Evolutionary conservation across 1,140 invertebrate genomes (phyloP), one percentile per base, ranked within the genome.

Genomic region (Saccostrea echinata): DNA sequence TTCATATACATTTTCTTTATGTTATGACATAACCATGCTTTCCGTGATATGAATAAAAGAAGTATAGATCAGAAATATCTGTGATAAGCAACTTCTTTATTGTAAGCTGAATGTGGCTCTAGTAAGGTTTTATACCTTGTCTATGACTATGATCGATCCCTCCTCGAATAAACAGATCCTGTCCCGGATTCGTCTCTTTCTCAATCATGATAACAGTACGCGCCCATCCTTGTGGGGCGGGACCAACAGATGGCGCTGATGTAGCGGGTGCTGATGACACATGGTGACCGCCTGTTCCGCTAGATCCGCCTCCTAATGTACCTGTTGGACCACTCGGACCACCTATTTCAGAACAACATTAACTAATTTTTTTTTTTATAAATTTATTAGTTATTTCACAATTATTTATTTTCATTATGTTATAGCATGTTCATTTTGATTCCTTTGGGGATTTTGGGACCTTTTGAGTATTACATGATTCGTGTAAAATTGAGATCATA

Each of bases 81-180:
- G 43, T 6, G 9, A 43, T 9, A 43, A 43, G 43, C 43, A 8
- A 43, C 43, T 43, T 43, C 43, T 8, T 43, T 43, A 43, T 43
- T 43, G 43, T 8, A 43, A 43, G 43, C 43, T 43, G 43, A 6
- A 43, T 43, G 4, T 8, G 0, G 43, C 9, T 6, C 43, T 9
- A 43, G 1, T 6, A 4, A 43, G 43, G 43, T 43, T 43, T 4
- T 43, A 21, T 83, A 83, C 93, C 92, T 84, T 90, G 55, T 71
- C 88, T 85, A 30, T 91, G 90, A 2, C 30, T 43, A 43, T 92
- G 90, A 64, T 92, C 94, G 35, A 95, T 93, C 33, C 95, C 95
- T 33, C 95, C 95, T 71, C 95, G 89, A 76, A 96, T 92, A 90
- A 96, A 96, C 12, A 96, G 55, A 90, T 96, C 94, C 88, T 96